These are phyloP conservation scores for Actinernus sp. DNA, from an alignment of 92 coral and sea anemone genomes.

Conservation along the genomic window DNA sequence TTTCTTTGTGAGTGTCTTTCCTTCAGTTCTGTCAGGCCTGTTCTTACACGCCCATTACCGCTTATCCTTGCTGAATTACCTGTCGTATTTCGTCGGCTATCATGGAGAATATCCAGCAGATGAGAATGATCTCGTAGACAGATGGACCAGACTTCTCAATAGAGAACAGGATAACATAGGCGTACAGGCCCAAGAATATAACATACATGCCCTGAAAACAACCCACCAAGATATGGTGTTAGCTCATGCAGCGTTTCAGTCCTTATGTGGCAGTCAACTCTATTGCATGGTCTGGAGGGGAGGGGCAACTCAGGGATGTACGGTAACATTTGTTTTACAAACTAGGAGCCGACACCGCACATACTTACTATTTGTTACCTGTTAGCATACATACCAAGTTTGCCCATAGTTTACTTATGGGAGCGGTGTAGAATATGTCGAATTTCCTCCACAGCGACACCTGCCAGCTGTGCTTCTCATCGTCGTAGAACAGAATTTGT, in stretches of 20 bases:
- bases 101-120: constrained; percentile 51
- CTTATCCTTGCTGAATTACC: constrained; percentile 6
- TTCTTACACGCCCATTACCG: not conserved
- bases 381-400: constrained; percentile 29
- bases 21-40: too few species aligned
- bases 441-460: constrained; percentile 56
- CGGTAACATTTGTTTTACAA: too few species aligned
- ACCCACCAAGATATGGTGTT: too few species aligned
- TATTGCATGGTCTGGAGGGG: not conserved
- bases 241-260: not conserved
- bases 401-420: constrained; percentile 59
- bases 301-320: not conserved
- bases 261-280: not conserved
- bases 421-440: constrained; percentile 52
- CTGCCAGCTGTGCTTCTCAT: constrained; percentile 36
- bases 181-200: constrained; percentile 48
- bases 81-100: constrained; percentile 57
- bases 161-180: constrained; percentile 60
- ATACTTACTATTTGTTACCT: too few species aligned
- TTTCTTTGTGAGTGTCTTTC: not conserved
- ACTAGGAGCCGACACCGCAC: too few species aligned
- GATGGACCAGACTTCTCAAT: constrained; percentile 45
- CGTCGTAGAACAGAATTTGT: constrained; percentile 56
- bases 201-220: constrained; percentile 62
- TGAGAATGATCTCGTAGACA: constrained; percentile 26